Evolutionary conservation across 2,888 invertebrate species (phyloP).

Genomic region (Microplitis manilae): DNA sequence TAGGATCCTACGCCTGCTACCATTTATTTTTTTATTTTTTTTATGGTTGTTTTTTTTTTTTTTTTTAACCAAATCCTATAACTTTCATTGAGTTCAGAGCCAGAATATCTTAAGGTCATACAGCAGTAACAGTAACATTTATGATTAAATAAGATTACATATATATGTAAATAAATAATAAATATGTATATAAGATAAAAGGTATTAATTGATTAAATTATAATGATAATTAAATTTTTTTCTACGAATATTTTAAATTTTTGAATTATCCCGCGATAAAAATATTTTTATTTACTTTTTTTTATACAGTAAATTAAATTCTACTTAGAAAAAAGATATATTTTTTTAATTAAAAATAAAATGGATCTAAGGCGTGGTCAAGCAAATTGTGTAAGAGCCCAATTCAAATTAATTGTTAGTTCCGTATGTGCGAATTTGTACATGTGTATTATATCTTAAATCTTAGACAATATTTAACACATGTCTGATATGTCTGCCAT

Average conservation of each 20-base stretch:
- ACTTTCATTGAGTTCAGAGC: not conserved
- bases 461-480: not conserved
- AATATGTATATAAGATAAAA: not conserved
- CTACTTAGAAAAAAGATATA: not conserved
- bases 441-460: not conserved
- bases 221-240: not conserved
- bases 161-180: not conserved
- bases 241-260: not conserved
- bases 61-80: not conserved
- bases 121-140: not conserved
- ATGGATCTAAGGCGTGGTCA: not conserved
- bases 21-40: not conserved
- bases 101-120: not conserved
- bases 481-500: not conserved
- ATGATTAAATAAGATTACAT: not conserved
- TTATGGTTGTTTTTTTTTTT: not conserved
- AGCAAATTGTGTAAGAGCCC: not conserved
- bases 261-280: not conserved
- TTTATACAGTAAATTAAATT: not conserved
- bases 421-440: not conserved
- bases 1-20: constrained; percentile 21
- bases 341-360: not conserved
- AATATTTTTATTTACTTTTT: not conserved
- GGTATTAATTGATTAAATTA: not conserved
- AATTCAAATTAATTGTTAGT: not conserved